Evolutionary conservation across 2,113 vertebrate genomes (phyloP), one percentile per base, ranked within the genome.

Genomic region (Pangasianodon hypophthalmus): DNA sequence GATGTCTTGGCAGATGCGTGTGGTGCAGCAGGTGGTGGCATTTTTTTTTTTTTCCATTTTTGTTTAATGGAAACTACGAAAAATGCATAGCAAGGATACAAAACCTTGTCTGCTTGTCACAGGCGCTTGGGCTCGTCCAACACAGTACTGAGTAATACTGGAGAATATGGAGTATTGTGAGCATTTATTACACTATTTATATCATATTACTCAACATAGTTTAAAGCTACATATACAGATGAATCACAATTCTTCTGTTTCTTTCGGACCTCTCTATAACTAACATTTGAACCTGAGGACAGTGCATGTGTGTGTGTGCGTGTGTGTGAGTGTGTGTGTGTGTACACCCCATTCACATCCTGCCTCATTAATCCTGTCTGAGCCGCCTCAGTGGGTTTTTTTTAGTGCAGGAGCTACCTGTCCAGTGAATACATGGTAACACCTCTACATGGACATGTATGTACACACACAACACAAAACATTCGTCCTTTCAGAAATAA

Each of bases 321-420:
- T 75, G 73, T 13, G 10, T 26, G 44, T 26, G 37, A 11, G 21
- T 75, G 73, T 6, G 19, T 10, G 19, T 3, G 41, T 3, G 21
- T 13, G 37, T 16, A 11, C 14, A 18, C 16, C 14, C 79, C 48
- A 81, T 54, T 82, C 79, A 32, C 79, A 32, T 81, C 48, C 79
- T 54, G 50, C 79, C 79, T 54, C 50, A 18, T 54, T 56, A 82
- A 82, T 82, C 50, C 79, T 54, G 79, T 82, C 48, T 82, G 50
- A 82, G 29, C 50, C 5, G 14, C 50, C 79, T 52, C 50, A 1
- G 29, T 9, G 44, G 3, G 0, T 82, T 54, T 81, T 8, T 54
- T 82, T 50, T 81, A 82, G 79, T 13, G 8, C 79, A 32, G 50
- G 48, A 81, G 50, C 48, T 54, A 82, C 21, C 75, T 50, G 75